Conservation (phyloP, 2,113 vertebrate genomes). For the Emydocephalus ijimae region DNA sequence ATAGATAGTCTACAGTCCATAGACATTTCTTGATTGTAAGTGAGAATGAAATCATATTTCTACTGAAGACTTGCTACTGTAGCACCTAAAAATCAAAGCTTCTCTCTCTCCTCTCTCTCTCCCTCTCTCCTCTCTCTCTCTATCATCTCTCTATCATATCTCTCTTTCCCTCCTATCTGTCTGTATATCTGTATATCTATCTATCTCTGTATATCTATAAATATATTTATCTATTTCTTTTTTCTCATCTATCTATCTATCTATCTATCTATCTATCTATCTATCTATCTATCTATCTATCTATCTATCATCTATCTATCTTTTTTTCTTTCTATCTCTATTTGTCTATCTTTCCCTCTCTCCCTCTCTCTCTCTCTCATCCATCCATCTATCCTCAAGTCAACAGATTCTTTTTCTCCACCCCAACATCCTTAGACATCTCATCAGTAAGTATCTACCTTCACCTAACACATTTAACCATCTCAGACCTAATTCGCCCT, state of each 20-base stretch:
- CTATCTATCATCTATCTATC: too few relatives aligned
- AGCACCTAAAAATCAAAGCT: not conserved
- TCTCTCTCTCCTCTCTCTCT: not conserved
- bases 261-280: not conserved
- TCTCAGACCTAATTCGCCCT: not conserved
- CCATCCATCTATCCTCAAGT: not conserved
- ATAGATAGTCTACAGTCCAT: too few relatives aligned
- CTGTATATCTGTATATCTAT: too few relatives aligned
- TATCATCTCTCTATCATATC: too few relatives aligned
- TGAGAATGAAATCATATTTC: not conserved
- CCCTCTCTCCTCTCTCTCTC: too few relatives aligned
- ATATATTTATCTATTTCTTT: too few relatives aligned
- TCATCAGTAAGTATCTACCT: not conserved
- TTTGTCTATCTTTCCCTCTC: too few relatives aligned
- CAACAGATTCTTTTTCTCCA: not conserved
- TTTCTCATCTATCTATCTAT: too few relatives aligned
- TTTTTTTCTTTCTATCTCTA: too few relatives aligned
- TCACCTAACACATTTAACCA: not conserved
- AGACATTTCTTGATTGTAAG: not conserved
- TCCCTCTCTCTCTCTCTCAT: not conserved
- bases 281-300: too few relatives aligned
- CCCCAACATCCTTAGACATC: not conserved
- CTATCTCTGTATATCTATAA: too few relatives aligned
- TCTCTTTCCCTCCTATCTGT: not conserved
- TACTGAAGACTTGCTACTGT: not conserved